Evolutionary conservation across 2,888 invertebrate genomes (phyloP).

Genomic region (Oegoconia quadripuncta): DNA sequence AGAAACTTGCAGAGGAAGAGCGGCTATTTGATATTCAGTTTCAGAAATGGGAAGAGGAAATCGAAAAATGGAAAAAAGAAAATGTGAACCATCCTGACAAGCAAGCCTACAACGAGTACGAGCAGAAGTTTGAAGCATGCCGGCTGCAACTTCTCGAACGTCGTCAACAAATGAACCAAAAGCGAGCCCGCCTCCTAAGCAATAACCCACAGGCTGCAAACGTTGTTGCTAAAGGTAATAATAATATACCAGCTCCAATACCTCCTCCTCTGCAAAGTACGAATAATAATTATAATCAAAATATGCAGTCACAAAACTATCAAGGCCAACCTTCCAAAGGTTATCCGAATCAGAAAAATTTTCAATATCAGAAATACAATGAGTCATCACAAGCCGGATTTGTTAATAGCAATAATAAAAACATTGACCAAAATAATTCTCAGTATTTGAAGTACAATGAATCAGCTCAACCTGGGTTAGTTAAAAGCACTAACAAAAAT

Average conservation of each 20-base stretch:
- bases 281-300: slow-evolving; percentile 26
- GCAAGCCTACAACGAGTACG: slow-evolving; percentile 90
- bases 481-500: too few relatives aligned
- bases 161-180: slow-evolving; percentile 88
- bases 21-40: slow-evolving; percentile 93
- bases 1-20: slow-evolving; percentile 82
- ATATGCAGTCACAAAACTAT: slow-evolving; percentile 21
- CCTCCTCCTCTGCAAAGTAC: slow-evolving; percentile 32
- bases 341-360: slow-evolving; percentile 25
- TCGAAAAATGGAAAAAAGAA: slow-evolving; percentile 93
- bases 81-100: slow-evolving; percentile 96
- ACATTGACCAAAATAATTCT: too few relatives aligned
- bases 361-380: slow-evolving; percentile 17
- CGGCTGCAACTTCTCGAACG: slow-evolving; percentile 87
- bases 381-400: not conserved
- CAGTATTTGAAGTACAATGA: too few relatives aligned
- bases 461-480: too few relatives aligned
- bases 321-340: slow-evolving; percentile 26
- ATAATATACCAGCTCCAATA: slow-evolving; percentile 34
- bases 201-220: slow-evolving; percentile 32
- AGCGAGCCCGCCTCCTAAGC: slow-evolving; percentile 62
- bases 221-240: slow-evolving; percentile 22
- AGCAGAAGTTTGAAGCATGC: slow-evolving; percentile 93
- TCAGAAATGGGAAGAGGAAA: slow-evolving; percentile 94
- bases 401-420: too few relatives aligned